Conservation (phyloP, 2,113 vertebrate genomes). For the Heterotilapia buettikoferi region DNA sequence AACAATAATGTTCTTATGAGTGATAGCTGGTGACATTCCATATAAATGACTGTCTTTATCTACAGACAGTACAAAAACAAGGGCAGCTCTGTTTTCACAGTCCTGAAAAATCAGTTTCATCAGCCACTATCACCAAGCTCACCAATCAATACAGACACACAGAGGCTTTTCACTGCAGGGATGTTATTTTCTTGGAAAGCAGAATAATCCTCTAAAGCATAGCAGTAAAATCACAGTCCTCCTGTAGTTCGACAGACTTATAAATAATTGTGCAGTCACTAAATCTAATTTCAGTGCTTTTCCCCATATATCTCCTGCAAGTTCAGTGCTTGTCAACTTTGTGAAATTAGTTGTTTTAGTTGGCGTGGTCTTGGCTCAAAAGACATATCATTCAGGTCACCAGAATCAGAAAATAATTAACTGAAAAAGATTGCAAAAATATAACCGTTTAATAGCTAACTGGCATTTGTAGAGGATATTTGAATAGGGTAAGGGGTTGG, state of each 20-base stretch:
- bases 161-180: not conserved
- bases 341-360: not conserved
- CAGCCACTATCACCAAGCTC: not conserved
- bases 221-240: not conserved
- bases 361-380: not conserved
- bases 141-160: not conserved
- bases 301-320: not conserved
- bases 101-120: not conserved
- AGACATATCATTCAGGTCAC: not conserved
- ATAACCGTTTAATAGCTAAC: not conserved
- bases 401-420: not conserved
- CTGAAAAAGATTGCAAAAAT: not conserved
- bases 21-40: not conserved
- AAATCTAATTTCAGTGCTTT: not conserved
- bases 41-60: not conserved
- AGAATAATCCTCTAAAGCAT: not conserved
- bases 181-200: not conserved
- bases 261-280: not conserved
- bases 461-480: not conserved
- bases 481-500: constrained; percentile 12
- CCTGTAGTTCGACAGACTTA: not conserved
- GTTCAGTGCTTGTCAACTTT: not conserved
- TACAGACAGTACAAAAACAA: not conserved
- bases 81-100: not conserved
- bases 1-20: not conserved